Percentiles rank a stretch among this genome's conserved stretches.
phyloP scores from a whole-genome alignment of 1,140 invertebrate genomes.

The Drosophila obscura region DNA sequence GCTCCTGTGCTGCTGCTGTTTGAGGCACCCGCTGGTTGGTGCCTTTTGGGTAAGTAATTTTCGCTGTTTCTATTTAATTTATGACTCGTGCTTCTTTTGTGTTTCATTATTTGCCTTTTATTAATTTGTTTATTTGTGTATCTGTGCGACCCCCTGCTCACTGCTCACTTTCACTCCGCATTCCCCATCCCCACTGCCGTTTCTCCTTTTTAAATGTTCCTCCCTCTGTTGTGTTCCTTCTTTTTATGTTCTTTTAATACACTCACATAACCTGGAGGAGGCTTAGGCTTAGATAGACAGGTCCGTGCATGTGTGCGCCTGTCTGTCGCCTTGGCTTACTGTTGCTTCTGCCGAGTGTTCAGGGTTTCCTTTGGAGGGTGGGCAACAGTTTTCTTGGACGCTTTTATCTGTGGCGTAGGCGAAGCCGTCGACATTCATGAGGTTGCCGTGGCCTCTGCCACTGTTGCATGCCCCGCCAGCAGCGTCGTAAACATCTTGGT shows the following conservation, averaged over 20 bases:
- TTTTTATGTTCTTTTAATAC: constrained; percentile 71
- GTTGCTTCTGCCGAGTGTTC: constrained; percentile 46
- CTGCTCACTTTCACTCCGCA: constrained; percentile 43
- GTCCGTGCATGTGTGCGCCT: constrained; percentile 40
- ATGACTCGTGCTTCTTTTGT: constrained; percentile 75
- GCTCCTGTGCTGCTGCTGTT: constrained; percentile 7
- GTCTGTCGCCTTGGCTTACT: constrained; percentile 51
- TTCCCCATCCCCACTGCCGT: neutral
- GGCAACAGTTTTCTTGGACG: constrained; percentile 48
- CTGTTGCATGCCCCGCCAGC: constrained; percentile 62
- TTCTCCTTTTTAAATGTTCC: constrained; percentile 40
- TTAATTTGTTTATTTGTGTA: constrained; percentile 80
- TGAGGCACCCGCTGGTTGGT: constrained; percentile 2
- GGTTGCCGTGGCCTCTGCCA: constrained; percentile 20
- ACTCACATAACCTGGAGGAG: constrained; percentile 45
- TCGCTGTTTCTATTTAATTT: constrained; percentile 81
- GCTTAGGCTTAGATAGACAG: constrained; percentile 51
- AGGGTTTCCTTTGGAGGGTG: constrained; percentile 17
- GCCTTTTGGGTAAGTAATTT: constrained; percentile 74
- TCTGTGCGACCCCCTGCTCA: constrained; percentile 27
- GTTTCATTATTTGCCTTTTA: constrained; percentile 74
- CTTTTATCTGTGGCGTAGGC: constrained; percentile 34
- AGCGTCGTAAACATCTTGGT: constrained; percentile 44
- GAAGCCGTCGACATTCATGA: constrained; percentile 38
- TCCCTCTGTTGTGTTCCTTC: neutral